Conservation (phyloP, 1,140 invertebrate genomes). For the Zophobas morio region DNA sequence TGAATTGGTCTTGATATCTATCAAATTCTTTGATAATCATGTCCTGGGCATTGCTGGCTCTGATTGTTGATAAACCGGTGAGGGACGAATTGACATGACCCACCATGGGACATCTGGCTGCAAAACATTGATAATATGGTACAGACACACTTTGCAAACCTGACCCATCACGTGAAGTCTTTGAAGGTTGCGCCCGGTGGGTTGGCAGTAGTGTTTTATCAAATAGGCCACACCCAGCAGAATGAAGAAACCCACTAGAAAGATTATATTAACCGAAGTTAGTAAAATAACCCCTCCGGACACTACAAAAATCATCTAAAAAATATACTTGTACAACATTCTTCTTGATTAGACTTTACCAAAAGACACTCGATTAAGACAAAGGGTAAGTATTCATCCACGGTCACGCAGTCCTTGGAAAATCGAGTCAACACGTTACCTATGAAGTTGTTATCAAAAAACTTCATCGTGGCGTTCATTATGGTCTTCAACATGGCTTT, state of each 20-base stretch:
- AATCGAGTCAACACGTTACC: conserved; percentile 4
- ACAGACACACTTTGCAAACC: too few relatives aligned
- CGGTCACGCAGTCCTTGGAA: background rate
- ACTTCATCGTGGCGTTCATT: conserved; percentile 70
- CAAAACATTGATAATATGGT: background rate
- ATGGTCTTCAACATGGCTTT: conserved; percentile 76
- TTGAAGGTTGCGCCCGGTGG: conserved; percentile 76
- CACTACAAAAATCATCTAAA: conserved; percentile 55
- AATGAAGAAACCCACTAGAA: conserved; percentile 67
- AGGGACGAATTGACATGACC: conserved; percentile 89
- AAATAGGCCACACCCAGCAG: conserved; percentile 71
- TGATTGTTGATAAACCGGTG: conserved; percentile 89
- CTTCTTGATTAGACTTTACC: conserved; percentile 24
- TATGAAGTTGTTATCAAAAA: background rate
- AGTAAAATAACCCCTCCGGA: conserved; percentile 54
- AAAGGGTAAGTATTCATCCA: background rate
- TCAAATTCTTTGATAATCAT: conserved; percentile 85
- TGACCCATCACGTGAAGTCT: conserved; percentile 77
- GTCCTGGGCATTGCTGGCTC: conserved; percentile 84
- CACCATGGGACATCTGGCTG: conserved; percentile 75
- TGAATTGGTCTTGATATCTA: conserved; percentile 80
- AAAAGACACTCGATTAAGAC: conserved; percentile 25
- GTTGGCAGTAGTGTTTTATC: conserved; percentile 74
- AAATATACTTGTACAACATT: background rate
- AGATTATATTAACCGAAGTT: conserved; percentile 54